Conservation (phyloP, 1,140 invertebrate genomes). For the Neodiprion lecontei region DNA sequence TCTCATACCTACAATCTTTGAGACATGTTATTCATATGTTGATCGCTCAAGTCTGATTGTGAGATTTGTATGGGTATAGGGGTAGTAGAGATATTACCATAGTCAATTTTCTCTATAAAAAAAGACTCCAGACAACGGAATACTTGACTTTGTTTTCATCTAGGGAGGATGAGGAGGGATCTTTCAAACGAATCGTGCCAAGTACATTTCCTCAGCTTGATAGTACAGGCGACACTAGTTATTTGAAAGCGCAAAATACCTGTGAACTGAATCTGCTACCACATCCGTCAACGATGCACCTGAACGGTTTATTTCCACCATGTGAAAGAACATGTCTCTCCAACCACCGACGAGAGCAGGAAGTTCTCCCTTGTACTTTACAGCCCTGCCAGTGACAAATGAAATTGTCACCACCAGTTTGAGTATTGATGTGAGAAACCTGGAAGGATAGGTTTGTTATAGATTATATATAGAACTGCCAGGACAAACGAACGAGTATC, state of each 20-base stretch:
- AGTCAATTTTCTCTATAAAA: no score
- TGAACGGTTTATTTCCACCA: constrained; percentile 92
- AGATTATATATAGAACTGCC: constrained; percentile 8
- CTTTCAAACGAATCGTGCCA: no score
- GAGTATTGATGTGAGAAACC: constrained; percentile 83
- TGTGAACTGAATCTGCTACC: constrained; percentile 90
- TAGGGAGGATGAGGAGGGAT: no score
- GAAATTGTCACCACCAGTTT: constrained; percentile 81
- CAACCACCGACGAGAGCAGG: constrained; percentile 90
- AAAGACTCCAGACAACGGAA: no score
- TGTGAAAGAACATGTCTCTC: constrained; percentile 91
- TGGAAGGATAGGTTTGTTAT: constrained; percentile 53
- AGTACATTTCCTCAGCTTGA: no score
- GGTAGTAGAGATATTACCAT: no score
- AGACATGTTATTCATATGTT: no score
- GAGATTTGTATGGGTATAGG: no score
- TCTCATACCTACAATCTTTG: no score
- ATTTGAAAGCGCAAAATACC: constrained; percentile 59
- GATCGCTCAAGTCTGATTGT: no score
- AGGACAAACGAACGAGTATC: constrained; percentile 4
- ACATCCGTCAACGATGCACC: constrained; percentile 94
- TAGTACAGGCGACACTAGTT: no score
- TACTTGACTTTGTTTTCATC: no score
- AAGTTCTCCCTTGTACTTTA: constrained; percentile 92
- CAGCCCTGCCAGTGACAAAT: constrained; percentile 92